These are phyloP conservation scores for Ptilonorhynchus violaceus DNA, from an alignment of 2,113 vertebrate genomes.

Conservation along the genomic window DNA sequence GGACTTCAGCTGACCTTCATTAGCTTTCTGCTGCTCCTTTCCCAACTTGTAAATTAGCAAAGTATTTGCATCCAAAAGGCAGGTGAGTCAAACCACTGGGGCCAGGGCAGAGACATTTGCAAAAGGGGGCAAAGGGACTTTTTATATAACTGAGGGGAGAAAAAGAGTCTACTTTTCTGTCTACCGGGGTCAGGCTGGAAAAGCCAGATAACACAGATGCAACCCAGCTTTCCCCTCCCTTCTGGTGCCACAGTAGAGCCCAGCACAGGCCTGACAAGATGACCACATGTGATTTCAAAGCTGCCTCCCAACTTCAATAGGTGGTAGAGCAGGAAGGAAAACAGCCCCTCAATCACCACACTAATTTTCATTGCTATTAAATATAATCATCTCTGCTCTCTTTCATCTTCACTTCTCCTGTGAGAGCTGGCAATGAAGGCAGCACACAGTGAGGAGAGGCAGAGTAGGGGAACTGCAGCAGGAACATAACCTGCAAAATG, in stretches of 20 bases:
- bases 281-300: background rate
- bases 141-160: background rate
- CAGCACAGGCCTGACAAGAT: rapidly evolving
- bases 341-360: background rate
- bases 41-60: background rate
- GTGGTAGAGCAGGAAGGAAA: background rate
- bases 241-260: background rate
- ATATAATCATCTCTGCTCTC: background rate
- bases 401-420: constrained; percentile 47
- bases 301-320: background rate
- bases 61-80: background rate
- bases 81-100: rapidly evolving
- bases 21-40: background rate
- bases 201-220: background rate
- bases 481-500: background rate
- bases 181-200: background rate
- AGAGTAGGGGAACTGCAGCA: background rate
- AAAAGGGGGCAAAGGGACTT: background rate
- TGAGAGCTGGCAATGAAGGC: background rate
- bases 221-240: background rate
- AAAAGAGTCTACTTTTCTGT: background rate
- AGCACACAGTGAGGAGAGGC: background rate
- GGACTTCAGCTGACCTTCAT: background rate
- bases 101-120: background rate
- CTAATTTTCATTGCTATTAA: constrained; percentile 13